Conservation (phyloP, 2,113 vertebrate species). For the Argyrosomus japonicus region DNA sequence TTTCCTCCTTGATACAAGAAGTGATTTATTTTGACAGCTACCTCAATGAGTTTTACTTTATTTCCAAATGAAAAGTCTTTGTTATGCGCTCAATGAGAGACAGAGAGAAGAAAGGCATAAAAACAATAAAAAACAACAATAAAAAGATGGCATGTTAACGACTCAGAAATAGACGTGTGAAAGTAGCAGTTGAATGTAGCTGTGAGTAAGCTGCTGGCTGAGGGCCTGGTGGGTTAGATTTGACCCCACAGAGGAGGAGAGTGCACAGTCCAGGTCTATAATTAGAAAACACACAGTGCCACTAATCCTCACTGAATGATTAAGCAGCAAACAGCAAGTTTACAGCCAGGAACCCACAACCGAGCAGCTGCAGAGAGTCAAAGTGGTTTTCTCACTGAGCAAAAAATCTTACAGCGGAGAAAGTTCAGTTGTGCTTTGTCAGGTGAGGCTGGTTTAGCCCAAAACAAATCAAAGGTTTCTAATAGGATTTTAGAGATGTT, state of each 20-base stretch:
- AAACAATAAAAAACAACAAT: neutral
- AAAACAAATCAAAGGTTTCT: constrained; percentile 46
- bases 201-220: constrained; percentile 50
- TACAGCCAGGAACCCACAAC: constrained; percentile 50
- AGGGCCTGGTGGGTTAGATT: constrained; percentile 58
- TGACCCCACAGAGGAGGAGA: constrained; percentile 60
- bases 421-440: neutral
- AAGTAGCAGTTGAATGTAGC: constrained; percentile 25
- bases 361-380: constrained; percentile 8
- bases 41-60: constrained; percentile 74
- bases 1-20: constrained; percentile 63
- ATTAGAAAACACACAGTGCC: constrained; percentile 77
- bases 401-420: neutral
- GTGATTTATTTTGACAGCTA: constrained; percentile 81
- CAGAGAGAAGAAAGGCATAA: neutral
- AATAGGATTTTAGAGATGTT: constrained; percentile 40
- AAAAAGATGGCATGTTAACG: constrained; percentile 28
- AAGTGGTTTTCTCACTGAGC: constrained; percentile 13
- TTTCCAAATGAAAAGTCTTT: constrained; percentile 70
- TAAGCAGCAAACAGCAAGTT: constrained; percentile 63
- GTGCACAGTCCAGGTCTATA: constrained; percentile 66
- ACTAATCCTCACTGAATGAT: constrained; percentile 77
- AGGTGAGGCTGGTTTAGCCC: constrained; percentile 19
- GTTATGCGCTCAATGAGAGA: constrained; percentile 43
- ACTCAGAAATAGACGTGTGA: constrained; percentile 30